These are phyloP conservation scores for Chauna torquata DNA, from an alignment of 2,113 vertebrate species.

Conservation along the genomic window DNA sequence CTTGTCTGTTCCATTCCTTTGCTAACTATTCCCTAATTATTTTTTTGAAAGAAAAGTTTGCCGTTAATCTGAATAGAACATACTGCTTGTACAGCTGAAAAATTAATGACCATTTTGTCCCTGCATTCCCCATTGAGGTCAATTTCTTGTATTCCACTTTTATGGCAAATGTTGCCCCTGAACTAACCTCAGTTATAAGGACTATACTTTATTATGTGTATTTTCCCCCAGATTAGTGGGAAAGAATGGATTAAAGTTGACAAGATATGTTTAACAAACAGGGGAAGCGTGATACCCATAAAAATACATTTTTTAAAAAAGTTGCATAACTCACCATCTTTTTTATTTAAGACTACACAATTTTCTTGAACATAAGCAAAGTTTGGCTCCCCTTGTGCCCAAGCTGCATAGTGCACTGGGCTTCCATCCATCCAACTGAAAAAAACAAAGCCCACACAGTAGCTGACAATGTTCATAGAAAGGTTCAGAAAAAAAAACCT, in stretches of 20 bases:
- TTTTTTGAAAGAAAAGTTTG: background rate
- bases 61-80: background rate
- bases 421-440: conserved; percentile 84
- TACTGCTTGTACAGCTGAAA: background rate
- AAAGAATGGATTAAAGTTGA: background rate
- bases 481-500: background rate
- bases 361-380: conserved; percentile 83
- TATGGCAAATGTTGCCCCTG: background rate
- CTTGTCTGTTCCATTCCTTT: background rate
- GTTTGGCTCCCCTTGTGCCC: conserved; percentile 84
- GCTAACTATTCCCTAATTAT: background rate
- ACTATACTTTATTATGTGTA: background rate
- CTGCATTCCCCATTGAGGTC: background rate
- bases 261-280: background rate
- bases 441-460: background rate
- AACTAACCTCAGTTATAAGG: background rate
- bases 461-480: background rate
- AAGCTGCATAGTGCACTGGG: conserved; percentile 79
- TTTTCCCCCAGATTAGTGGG: background rate
- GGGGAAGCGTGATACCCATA: background rate
- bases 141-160: background rate
- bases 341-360: conserved; percentile 81
- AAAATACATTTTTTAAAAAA: background rate
- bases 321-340: conserved; percentile 74
- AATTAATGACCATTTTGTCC: background rate